Evolutionary conservation across 2,113 vertebrate genomes (phyloP).

Genomic region (Ariopsis seemanni): DNA sequence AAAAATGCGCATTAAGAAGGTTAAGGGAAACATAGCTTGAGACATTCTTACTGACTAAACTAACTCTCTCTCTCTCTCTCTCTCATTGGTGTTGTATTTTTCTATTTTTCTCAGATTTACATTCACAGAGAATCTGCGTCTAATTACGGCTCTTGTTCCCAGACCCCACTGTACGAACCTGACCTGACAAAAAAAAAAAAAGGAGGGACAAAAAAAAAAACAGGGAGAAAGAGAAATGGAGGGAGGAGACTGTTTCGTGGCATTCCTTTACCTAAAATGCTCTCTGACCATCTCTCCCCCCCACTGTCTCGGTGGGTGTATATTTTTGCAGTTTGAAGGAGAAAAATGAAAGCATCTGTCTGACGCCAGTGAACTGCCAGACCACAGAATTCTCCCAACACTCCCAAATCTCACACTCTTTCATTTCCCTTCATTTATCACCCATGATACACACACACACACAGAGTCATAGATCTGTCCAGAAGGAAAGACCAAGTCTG

Average conservation of each 20-base stretch:
- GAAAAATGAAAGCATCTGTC: slow-evolving; percentile 69
- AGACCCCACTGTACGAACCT: not conserved
- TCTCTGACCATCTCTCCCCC: slow-evolving; percentile 56
- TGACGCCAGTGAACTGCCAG: slow-evolving; percentile 65
- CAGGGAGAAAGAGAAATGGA: slow-evolving; percentile 58
- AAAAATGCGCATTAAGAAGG: no score
- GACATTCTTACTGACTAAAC: no score
- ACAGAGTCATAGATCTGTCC: slow-evolving; percentile 14
- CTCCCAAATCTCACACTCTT: slow-evolving; percentile 66
- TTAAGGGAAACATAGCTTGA: no score
- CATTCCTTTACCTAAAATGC: slow-evolving; percentile 67
- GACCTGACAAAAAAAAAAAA: slow-evolving; percentile 10
- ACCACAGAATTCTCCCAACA: slow-evolving; percentile 62
- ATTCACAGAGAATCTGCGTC: not conserved
- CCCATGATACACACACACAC: slow-evolving; percentile 27
- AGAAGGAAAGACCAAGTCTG: slow-evolving; percentile 3
- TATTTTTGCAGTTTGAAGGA: slow-evolving; percentile 60
- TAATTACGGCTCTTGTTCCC: not conserved
- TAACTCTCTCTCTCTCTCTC: not conserved
- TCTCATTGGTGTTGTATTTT: not conserved
- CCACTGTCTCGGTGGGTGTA: slow-evolving; percentile 31
- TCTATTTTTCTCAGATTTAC: not conserved
- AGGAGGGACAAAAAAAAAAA: slow-evolving; percentile 41
- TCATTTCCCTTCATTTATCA: slow-evolving; percentile 60
- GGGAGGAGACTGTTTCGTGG: slow-evolving; percentile 66